Conservation (phyloP, 2,797 vertebrate genomes). For the Garrulus glandarius region DNA sequence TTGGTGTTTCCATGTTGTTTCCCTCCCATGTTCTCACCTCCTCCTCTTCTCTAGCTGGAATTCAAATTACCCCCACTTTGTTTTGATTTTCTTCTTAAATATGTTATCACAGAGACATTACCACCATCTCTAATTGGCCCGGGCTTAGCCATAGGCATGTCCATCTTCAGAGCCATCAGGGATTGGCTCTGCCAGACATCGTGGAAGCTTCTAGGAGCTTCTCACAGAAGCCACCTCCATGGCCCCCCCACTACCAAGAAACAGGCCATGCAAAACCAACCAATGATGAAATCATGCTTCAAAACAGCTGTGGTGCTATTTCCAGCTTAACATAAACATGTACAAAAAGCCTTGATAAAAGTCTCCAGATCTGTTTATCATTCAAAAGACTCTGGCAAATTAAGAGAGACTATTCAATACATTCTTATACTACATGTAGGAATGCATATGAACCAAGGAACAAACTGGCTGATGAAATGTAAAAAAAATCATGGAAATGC, state of each 20-base stretch:
- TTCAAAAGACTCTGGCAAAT: background rate
- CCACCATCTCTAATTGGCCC: background rate
- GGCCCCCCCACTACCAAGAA: background rate
- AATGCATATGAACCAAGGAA: background rate
- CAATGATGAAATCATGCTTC: background rate
- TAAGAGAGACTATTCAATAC: background rate
- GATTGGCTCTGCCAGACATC: background rate
- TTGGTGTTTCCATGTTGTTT: background rate
- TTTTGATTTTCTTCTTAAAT: background rate
- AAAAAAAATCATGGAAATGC: background rate
- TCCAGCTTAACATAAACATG: background rate
- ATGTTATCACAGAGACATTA: background rate
- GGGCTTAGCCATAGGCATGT: background rate
- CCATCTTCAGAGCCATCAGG: background rate
- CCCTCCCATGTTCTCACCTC: background rate
- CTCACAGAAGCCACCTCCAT: background rate
- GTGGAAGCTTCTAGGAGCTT: background rate
- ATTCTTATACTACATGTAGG: background rate
- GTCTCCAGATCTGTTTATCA: background rate
- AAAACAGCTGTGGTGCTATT: background rate
- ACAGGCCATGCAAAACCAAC: background rate
- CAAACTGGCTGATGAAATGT: background rate
- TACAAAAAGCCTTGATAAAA: background rate
- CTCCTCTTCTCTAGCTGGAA: background rate
- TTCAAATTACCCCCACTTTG: background rate